Base-by-base conservation (phyloP, 2,888 invertebrate species). In the Chrysodeixis includens region DNA sequence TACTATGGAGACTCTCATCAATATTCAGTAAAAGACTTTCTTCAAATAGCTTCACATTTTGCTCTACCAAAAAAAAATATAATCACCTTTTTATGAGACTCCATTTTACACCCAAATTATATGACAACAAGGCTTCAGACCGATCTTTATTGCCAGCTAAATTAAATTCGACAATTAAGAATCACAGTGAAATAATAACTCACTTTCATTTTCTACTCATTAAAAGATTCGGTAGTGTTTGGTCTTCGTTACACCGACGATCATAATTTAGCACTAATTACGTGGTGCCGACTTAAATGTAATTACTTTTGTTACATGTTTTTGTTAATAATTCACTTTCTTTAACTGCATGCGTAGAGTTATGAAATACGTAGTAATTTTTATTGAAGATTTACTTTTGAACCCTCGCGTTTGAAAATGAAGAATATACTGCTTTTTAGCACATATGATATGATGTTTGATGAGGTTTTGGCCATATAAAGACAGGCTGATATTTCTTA, bases 151-250 rank as follows among this genome's bases (percentile, higher is more conserved):
- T 20, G 9, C 59, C 30, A 40, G 40, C 53, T 32, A 40, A 60
- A 73, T 56, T 53, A 74, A 67, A 69, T 57, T 64, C 74, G 71
- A 73, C 69, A 68, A 71, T 74, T 71, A 71, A 56, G 9, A 56
- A 54, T 54, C 73, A 59, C 52, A 52, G 59, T 61, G 7, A 20
- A 56, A 63, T 67, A 69, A 74, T 61, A 65, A 52, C 32, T 12
- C n/a, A 78, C 85, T 85, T 86, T 86, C 86, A 30, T 82, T 85
- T 85, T 86, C 70, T 65, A 56, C 84, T 84, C 79, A 84, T 85
- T 86, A 86, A 83, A 80, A 56, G 76, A 63, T 73, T 69, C 72
- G 69, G 69, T 68, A 72, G 72, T 62, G 44, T 18, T 64, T 32
- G 57, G 16, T 46, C 62, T 60, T 62, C 53, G 61, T 70, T 61